phyloP scores from a whole-genome alignment of 1,140 invertebrate species.

The Penaeus chinensis region DNA sequence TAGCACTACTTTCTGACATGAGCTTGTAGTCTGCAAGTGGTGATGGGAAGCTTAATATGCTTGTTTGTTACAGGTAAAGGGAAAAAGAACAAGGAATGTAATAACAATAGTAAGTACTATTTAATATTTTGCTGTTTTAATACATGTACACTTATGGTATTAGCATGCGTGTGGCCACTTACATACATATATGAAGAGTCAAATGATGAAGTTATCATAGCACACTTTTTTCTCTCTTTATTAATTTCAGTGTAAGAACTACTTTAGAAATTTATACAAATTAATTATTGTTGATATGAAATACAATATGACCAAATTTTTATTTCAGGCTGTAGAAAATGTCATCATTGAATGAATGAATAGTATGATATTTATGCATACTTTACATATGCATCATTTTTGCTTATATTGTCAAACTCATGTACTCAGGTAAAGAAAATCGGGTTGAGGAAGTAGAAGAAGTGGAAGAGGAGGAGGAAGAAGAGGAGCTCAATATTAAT shows the following conservation, averaged over 20 bases:
- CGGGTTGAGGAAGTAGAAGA: slow-evolving; percentile 68
- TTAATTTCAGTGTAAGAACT: too few species aligned
- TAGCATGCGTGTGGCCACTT: neutral
- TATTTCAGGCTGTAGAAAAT: too few species aligned
- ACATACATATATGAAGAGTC: too few species aligned
- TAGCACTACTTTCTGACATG: too few species aligned
- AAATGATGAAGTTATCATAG: too few species aligned
- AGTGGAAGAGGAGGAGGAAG: slow-evolving; percentile 70
- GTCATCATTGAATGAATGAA: too few species aligned
- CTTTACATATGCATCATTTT: neutral
- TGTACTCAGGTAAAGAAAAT: slow-evolving; percentile 48
- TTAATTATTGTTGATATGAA: too few species aligned
- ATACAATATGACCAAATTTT: too few species aligned
- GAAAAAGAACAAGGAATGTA: slow-evolving; percentile 45
- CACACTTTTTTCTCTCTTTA: too few species aligned
- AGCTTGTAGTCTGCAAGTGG: neutral
- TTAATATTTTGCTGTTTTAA: neutral
- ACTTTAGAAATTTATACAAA: too few species aligned
- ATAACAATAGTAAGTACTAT: slow-evolving; percentile 51
- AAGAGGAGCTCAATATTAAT: slow-evolving; percentile 67
- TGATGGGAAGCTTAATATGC: neutral
- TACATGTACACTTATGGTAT: neutral
- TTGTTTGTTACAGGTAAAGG: slow-evolving; percentile 42
- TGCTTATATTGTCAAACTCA: neutral
- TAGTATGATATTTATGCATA: too few species aligned